Base-by-base conservation (phyloP, 2,113 vertebrate genomes). In the Zosterops hypoxanthus region DNA sequence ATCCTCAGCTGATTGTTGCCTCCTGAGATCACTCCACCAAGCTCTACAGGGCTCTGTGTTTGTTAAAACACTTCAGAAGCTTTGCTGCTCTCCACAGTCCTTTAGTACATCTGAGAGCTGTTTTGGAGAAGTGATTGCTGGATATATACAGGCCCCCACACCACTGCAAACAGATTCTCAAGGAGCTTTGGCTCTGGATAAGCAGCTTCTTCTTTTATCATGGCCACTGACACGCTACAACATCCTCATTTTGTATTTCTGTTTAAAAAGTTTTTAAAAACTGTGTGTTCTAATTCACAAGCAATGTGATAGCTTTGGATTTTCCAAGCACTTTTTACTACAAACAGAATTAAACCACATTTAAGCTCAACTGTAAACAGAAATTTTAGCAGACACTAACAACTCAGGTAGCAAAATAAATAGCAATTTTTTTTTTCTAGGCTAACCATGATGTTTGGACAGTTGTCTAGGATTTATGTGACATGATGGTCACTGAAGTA, bases 291-390 rank as follows among this genome's bases (percentile, higher is more conserved):
- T 49, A 47, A 75, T 79, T 84, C 73, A 79, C 19, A 78, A 86
- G 9, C 80, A 31, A 31, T 6, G 3, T 8, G 20, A 78, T 22
- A 66, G 44, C 33, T 59, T 49, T 26, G 26, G 22, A 49, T 81
- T 84, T 92, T 65, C 73, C n/a, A 56, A 89, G 36, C 23, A 49
- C 49, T 89, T 80, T 60, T 68, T 84, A 89, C 41, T 53, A 65
- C 69, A 91, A 92, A 75, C 25, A 79, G 88, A 94, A 79, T 79
- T 60, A 94, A 95, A 94, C 77, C 33, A 44, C 41, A 65, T 76
- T 87, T 95, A 86, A 92, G 59, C 86, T 82, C 61, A 72, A 46
- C 46, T 80, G 70, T 69, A 97, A 97, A 97, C 61, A 94, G 41
- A 80, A 31, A 63, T 89, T 95, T 88, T 39, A 76, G 22, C 1